Conservation (phyloP, 1,140 invertebrate species). For the Drosophila tropicalis region DNA sequence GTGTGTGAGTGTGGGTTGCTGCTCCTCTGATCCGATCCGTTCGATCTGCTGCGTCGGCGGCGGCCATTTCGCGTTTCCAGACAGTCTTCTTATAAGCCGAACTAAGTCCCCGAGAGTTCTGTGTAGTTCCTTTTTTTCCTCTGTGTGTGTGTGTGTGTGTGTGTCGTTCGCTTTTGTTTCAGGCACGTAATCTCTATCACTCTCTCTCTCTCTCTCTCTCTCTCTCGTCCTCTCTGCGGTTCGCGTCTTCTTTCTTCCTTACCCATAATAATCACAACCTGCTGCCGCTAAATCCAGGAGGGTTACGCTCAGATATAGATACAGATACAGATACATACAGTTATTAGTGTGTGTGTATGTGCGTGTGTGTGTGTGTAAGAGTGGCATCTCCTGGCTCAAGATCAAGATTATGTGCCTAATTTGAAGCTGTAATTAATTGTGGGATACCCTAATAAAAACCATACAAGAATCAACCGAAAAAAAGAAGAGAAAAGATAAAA, state of each 20-base stretch:
- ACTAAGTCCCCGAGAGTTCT: slow-evolving; percentile 59
- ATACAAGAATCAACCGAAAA: slow-evolving; percentile 26
- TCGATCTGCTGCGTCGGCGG: slow-evolving; percentile 57
- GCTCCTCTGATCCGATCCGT: slow-evolving; percentile 52
- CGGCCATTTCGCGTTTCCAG: slow-evolving; percentile 22
- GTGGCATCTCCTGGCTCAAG: slow-evolving; percentile 48
- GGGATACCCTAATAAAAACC: slow-evolving; percentile 77
- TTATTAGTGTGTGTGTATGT: slow-evolving; percentile 9
- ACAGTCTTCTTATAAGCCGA: slow-evolving; percentile 69
- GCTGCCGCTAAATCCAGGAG: slow-evolving; percentile 60
- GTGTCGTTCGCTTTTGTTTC: slow-evolving; percentile 67
- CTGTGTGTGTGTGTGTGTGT: slow-evolving; percentile 28
- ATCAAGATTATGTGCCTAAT: slow-evolving; percentile 78
- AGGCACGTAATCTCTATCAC: slow-evolving; percentile 66
- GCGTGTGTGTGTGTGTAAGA: slow-evolving; percentile 19
- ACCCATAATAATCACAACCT: slow-evolving; percentile 66
- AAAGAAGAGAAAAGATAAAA: slow-evolving; percentile 16
- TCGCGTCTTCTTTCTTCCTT: slow-evolving; percentile 28
- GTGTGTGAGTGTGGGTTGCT: slow-evolving; percentile 43
- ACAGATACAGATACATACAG: slow-evolving; percentile 25
- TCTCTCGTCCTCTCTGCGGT: neutral
- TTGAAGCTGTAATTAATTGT: slow-evolving; percentile 80
- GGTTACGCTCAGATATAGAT: slow-evolving; percentile 38
- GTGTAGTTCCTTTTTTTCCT: slow-evolving; percentile 38
- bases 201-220: slow-evolving; percentile 15